Evolutionary conservation across 1,140 invertebrate genomes (phyloP).

Genomic region (Drosophila simulans): DNA sequence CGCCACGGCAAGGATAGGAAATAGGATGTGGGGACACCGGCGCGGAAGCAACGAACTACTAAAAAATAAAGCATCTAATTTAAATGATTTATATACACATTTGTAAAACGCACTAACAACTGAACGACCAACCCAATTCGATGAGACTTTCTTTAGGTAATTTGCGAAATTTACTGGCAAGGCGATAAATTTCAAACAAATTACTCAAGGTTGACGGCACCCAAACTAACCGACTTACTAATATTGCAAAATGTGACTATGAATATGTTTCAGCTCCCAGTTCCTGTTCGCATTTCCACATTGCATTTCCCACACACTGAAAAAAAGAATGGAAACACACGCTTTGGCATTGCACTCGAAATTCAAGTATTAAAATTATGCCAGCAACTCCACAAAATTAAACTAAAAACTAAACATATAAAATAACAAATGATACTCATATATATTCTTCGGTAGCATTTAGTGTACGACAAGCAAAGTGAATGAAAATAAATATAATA

Average conservation of each 20-base stretch:
- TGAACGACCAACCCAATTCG: conserved; percentile 24
- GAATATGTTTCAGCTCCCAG: conserved; percentile 43
- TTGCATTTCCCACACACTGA: conserved; percentile 16
- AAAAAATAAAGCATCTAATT: conserved; percentile 32
- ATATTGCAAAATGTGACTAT: conserved; percentile 46
- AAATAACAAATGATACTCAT: conserved; percentile 84
- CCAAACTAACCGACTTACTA: conserved; percentile 25
- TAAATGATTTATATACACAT: conserved; percentile 36
- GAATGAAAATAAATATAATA: conserved; percentile 50
- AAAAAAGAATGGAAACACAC: background rate
- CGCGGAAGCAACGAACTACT: conserved; percentile 55
- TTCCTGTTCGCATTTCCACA: conserved; percentile 61
- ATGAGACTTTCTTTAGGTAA: conserved; percentile 58
- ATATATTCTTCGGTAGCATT: conserved; percentile 73
- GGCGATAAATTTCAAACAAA: conserved; percentile 69
- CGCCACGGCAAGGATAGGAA: conserved; percentile 79
- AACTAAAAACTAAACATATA: conserved; percentile 58
- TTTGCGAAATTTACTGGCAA: conserved; percentile 72
- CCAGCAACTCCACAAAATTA: conserved; percentile 41
- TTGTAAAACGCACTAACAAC: conserved; percentile 40
- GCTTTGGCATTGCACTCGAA: conserved; percentile 64
- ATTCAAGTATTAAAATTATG: conserved; percentile 75
- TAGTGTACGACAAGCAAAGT: conserved; percentile 49
- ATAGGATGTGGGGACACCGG: conserved; percentile 31
- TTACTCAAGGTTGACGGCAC: conserved; percentile 49